These are phyloP conservation scores for Drosophila stalkeri DNA, from an alignment of 2,888 invertebrate genomes.

Conservation along the genomic window DNA sequence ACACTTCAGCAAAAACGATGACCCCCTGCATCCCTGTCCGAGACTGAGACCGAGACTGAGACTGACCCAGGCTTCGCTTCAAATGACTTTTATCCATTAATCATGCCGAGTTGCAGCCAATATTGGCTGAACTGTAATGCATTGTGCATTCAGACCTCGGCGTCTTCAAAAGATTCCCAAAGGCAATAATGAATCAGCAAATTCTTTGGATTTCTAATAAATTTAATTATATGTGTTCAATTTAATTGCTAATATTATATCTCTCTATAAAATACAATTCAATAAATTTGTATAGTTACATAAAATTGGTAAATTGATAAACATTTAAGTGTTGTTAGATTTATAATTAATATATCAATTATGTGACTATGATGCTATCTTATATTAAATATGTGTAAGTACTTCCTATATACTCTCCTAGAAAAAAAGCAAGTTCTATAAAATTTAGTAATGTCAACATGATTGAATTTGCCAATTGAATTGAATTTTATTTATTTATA, in stretches of 20 bases:
- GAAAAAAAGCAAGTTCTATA: too few relatives aligned
- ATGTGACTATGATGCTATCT: too few relatives aligned
- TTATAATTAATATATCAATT: too few relatives aligned
- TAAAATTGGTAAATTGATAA: too few relatives aligned
- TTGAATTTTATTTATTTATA: too few relatives aligned
- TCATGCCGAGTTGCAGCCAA: slow-evolving; percentile 59
- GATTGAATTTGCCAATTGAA: too few relatives aligned
- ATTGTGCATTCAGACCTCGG: slow-evolving; percentile 51
- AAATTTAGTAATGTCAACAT: too few relatives aligned
- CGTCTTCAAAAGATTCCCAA: not conserved
- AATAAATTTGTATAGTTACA: too few relatives aligned
- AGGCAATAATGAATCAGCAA: not conserved
- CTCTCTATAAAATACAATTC: too few relatives aligned
- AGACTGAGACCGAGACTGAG: not conserved
- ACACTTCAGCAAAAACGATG: slow-evolving; percentile 59
- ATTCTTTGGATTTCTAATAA: not conserved
- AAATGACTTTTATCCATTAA: slow-evolving; percentile 57
- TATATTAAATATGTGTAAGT: too few relatives aligned
- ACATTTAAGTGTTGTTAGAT: too few relatives aligned
- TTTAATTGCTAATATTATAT: not conserved
- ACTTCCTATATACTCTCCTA: too few relatives aligned
- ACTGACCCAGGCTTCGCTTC: slow-evolving; percentile 5
- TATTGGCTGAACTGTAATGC: slow-evolving; percentile 52
- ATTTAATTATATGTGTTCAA: not conserved
- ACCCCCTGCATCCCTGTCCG: not conserved